phyloP scores from a whole-genome alignment of 1,140 invertebrate species.

The Mactra quadrangularis region DNA sequence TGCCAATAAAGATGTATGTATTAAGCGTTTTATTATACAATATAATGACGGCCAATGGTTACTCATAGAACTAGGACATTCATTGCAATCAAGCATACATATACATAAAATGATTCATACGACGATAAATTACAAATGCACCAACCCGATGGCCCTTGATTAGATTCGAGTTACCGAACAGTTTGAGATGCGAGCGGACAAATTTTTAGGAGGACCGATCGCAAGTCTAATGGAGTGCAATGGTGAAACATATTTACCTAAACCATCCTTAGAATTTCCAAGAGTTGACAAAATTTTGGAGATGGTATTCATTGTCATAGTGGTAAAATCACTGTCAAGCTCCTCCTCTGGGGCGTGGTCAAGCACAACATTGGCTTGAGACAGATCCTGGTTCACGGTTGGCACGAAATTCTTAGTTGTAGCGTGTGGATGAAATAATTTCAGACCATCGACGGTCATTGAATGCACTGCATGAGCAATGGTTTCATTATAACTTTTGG shows the following conservation, averaged over 20 bases:
- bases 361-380: constrained; percentile 62
- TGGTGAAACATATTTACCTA: constrained; percentile 65
- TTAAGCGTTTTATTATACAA: too few species aligned
- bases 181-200: too few species aligned
- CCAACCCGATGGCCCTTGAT: too few species aligned
- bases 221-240: too few species aligned
- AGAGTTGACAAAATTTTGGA: constrained; percentile 73
- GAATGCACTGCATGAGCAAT: constrained; percentile 78
- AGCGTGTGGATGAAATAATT: constrained; percentile 70
- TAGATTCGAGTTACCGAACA: too few species aligned
- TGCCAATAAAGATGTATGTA: too few species aligned
- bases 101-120: too few species aligned
- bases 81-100: too few species aligned
- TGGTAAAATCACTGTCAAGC: constrained; percentile 66
- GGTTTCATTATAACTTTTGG: constrained; percentile 74
- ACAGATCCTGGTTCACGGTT: constrained; percentile 75
- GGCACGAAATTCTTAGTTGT: constrained; percentile 70
- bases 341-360: constrained; percentile 68
- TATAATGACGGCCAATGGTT: too few species aligned
- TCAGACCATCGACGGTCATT: constrained; percentile 73
- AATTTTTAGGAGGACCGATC: too few species aligned
- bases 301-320: constrained; percentile 72
- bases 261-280: constrained; percentile 72
- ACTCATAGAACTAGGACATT: too few species aligned
- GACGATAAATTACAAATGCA: too few species aligned